phyloP scores from a whole-genome alignment of 2,113 vertebrate genomes.

The Apteryx owenii region DNA sequence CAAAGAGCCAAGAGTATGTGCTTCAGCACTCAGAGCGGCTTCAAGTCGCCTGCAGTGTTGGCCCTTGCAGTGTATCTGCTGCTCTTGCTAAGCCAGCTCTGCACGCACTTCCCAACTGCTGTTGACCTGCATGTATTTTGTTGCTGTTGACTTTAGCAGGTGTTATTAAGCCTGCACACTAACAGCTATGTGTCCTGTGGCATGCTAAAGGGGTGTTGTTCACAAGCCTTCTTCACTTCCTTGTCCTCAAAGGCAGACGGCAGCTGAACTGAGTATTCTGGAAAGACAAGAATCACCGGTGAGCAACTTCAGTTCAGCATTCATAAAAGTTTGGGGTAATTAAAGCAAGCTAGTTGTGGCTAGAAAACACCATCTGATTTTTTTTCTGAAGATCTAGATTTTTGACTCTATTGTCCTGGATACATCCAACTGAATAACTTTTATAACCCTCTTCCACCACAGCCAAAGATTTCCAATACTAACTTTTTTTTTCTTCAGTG shows the following conservation, averaged over 20 bases:
- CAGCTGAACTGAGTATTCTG: not conserved
- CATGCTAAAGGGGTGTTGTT: not conserved
- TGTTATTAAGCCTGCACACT: fast-evolving
- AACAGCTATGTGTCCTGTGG: fast-evolving
- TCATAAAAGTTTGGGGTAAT: not conserved
- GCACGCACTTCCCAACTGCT: not conserved
- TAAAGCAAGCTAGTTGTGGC: not conserved
- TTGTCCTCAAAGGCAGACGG: not conserved
- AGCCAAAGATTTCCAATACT: not conserved
- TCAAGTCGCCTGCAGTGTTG: fast-evolving
- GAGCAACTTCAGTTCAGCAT: not conserved
- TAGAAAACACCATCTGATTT: conserved; percentile 1
- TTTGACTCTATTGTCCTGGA: not conserved
- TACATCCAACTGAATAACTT: not conserved
- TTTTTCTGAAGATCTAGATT: not conserved
- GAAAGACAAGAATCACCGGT: conserved; percentile 42
- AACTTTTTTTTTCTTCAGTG: not conserved
- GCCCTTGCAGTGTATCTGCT: not conserved
- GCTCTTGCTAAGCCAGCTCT: not conserved
- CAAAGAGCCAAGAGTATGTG: not conserved
- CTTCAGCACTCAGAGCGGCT: not conserved
- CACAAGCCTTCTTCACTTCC: not conserved
- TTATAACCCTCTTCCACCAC: not conserved
- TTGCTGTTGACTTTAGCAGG: not conserved
- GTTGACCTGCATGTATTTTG: not conserved